Percentiles rank a stretch among this genome's conserved stretches.
phyloP scores from a whole-genome alignment of 2,888 invertebrate species.

The Pseudanteris insignis region DNA sequence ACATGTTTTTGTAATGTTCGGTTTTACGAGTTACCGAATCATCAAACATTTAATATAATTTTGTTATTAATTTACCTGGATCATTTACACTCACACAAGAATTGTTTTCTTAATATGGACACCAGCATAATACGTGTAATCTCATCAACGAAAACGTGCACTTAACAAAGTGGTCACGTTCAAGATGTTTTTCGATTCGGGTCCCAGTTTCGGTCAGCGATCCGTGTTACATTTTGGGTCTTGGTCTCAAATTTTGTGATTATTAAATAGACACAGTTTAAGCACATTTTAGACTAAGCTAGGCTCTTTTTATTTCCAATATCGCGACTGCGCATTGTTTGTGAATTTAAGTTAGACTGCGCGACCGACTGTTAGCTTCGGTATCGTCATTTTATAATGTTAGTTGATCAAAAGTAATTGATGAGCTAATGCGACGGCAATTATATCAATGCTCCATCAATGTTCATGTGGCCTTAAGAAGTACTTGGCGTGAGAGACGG shows the following conservation, averaged over 20 bases:
- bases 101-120: no score
- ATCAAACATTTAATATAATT: no score
- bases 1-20: no score
- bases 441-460: constrained; percentile 20
- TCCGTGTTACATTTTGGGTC: constrained; percentile 54
- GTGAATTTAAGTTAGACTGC: constrained; percentile 28
- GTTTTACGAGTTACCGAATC: no score
- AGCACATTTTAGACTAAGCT: constrained; percentile 56
- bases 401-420: constrained; percentile 15
- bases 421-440: constrained; percentile 23
- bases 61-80: no score
- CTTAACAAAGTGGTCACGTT: not conserved
- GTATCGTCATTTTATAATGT: constrained; percentile 17
- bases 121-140: no score
- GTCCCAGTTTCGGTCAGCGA: constrained; percentile 25
- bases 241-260: constrained; percentile 66
- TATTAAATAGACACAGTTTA: constrained; percentile 59
- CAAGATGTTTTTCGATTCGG: constrained; percentile 5
- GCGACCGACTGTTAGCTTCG: constrained; percentile 20
- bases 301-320: constrained; percentile 56
- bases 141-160: no score
- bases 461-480: constrained; percentile 31
- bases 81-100: no score
- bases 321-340: constrained; percentile 43
- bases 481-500: constrained; percentile 4